Conservation (phyloP, 2,797 vertebrate species). For the Enteromius thamalakanensis region DNA sequence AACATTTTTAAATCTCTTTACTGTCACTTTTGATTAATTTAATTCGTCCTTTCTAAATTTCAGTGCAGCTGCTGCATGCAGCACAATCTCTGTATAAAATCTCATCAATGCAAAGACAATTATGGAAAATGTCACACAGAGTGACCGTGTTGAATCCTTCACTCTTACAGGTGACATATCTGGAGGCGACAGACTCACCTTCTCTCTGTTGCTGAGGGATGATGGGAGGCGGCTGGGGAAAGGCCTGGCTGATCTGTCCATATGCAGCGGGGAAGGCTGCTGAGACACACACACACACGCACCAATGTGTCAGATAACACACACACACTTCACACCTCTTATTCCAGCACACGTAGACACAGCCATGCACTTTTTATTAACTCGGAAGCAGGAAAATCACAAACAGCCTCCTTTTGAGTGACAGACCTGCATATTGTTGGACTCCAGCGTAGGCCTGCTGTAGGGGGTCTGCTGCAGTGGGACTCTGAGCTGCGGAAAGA, state of each 20-base stretch:
- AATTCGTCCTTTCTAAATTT: background rate
- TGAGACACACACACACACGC: constrained; percentile 78
- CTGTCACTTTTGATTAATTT: constrained; percentile 13
- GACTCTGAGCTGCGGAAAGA: constrained; percentile 90
- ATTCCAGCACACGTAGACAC: constrained; percentile 28
- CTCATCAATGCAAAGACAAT: constrained; percentile 20
- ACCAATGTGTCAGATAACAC: constrained; percentile 56
- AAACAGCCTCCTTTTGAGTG: constrained; percentile 61
- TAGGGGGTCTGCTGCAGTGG: constrained; percentile 95
- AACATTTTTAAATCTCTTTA: background rate
- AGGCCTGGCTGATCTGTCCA: constrained; percentile 98
- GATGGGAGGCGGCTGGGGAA: constrained; percentile 97
- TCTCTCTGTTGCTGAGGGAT: constrained; percentile 99
- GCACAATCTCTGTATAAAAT: constrained; percentile 5
- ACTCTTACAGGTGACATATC: constrained; percentile 16
- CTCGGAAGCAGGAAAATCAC: constrained; percentile 26
- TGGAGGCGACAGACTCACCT: constrained; percentile 80
- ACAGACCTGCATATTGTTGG: constrained; percentile 98
- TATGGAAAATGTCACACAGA: constrained; percentile 14
- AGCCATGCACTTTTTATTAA: constrained; percentile 49
- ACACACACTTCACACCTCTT: constrained; percentile 52
- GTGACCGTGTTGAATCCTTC: background rate
- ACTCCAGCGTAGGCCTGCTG: constrained; percentile 99
- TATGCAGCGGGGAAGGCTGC: constrained; percentile 99
- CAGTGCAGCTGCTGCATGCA: background rate